Base-by-base conservation (phyloP, 2,113 vertebrate species). In the Zosterops japonicus region DNA sequence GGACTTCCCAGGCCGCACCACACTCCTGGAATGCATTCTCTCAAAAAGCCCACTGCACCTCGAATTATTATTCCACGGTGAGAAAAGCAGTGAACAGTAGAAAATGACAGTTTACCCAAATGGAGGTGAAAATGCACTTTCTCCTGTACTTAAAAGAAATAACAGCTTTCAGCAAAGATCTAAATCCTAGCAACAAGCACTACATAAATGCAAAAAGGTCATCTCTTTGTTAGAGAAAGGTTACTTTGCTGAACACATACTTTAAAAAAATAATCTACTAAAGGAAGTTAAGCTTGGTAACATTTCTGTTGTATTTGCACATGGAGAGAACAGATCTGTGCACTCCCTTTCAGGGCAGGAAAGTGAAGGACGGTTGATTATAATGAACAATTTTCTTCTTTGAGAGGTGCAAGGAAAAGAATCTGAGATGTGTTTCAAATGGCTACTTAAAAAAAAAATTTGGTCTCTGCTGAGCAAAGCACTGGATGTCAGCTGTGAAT, bases 111-210 rank as follows among this genome's bases (percentile, higher is more conserved):
- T 96, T 97, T 95, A 93, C 87, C 86, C 95, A 91, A 77, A 90
- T 93, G 90, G 96, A 95, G 64, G 72, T 93, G 84, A 94, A 96
- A 92, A 96, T 90, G 83, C 83, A 87, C 85, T 84, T 96, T 94
- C 93, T 96, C 93, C 88, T 87, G 44, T 96, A 82, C 77, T 85
- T 91, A 91, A 95, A 89, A 91, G 93, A 97, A 97, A 95, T 93
- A 95, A 92, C 96, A 95, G 95, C 96, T 95, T 96, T 91, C 91
- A 81, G 91, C 87, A 93, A 95, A 96, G 95, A 95, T 93, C 96
- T 94, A 95, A 92, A 94, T 89, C 93, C 85, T 94, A 94, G 96
- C 96, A 95, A 96, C 93, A 90, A 92, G 93, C 92, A 61, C 83
- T 87, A 87, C 87, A 95, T 64, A 90, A 95, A 96, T 91, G 90